These are phyloP conservation scores for Artibeus lituratus DNA, from an alignment of 2,797 vertebrate species.

Conservation along the genomic window DNA sequence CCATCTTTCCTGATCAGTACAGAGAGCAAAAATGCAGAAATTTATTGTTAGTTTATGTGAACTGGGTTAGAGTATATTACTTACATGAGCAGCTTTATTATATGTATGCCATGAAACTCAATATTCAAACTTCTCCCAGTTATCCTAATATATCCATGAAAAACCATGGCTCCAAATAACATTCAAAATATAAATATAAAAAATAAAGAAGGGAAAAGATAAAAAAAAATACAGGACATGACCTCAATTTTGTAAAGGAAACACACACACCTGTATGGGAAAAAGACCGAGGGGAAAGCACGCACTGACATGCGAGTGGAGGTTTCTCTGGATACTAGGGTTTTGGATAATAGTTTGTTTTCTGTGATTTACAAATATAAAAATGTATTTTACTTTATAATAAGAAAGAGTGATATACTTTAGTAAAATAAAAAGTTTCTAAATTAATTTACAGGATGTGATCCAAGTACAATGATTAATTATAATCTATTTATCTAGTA, in stretches of 20 bases:
- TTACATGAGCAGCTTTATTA: background rate
- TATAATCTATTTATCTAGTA: background rate
- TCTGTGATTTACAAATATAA: background rate
- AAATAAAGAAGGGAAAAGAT: background rate
- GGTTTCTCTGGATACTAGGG: background rate
- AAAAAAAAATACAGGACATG: background rate
- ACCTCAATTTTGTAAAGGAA: background rate
- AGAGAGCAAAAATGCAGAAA: background rate
- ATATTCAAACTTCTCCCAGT: background rate
- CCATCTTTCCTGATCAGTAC: background rate
- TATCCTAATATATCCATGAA: background rate
- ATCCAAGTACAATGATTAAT: background rate
- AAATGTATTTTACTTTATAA: background rate
- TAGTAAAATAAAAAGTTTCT: slow-evolving; percentile 14
- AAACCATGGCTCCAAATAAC: background rate
- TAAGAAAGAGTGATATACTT: background rate
- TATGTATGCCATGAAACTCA: background rate
- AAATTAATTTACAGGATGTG: background rate
- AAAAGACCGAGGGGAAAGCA: background rate
- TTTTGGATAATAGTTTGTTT: background rate
- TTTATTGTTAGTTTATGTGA: background rate
- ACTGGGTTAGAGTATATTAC: too few relatives aligned
- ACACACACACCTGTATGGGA: background rate
- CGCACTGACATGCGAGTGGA: background rate
- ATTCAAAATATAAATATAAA: background rate